Evolutionary conservation across 2,797 vertebrate species (phyloP).

Genomic region (Phrynocephalus vlangalii): DNA sequence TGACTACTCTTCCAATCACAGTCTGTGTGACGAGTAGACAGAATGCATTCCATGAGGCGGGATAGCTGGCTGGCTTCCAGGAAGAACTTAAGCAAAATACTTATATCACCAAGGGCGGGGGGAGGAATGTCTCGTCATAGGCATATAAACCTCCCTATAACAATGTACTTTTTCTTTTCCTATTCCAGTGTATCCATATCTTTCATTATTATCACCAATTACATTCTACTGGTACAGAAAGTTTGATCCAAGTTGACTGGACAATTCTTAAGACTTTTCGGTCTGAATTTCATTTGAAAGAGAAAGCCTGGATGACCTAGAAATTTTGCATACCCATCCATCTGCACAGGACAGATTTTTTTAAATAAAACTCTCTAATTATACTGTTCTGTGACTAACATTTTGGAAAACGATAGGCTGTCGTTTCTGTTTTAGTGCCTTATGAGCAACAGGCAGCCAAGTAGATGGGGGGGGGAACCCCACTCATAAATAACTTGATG

Average conservation of each 20-base stretch:
- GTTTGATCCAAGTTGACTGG: background rate
- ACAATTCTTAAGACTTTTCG: background rate
- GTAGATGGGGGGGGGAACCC: background rate
- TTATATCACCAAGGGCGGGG: slow-evolving; percentile 63
- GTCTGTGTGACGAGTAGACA: slow-evolving; percentile 55
- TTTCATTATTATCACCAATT: slow-evolving; percentile 26
- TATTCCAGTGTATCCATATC: background rate
- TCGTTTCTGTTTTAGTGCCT: slow-evolving; percentile 18
- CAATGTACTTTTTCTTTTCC: slow-evolving; percentile 58
- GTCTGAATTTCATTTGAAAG: background rate
- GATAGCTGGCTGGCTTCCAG: slow-evolving; percentile 62
- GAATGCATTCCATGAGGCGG: slow-evolving; percentile 58
- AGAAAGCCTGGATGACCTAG: background rate
- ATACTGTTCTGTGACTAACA: background rate
- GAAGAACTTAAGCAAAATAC: slow-evolving; percentile 36
- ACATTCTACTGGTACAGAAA: background rate
- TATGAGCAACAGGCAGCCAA: slow-evolving; percentile 18
- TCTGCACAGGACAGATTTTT: background rate
- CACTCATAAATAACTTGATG: background rate
- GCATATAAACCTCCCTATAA: slow-evolving; percentile 53
- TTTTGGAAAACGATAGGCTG: background rate
- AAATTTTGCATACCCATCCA: background rate
- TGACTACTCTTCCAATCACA: background rate
- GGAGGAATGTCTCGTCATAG: slow-evolving; percentile 70
- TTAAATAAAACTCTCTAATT: background rate